Evolutionary conservation across 2,113 vertebrate species (phyloP).

Genomic region (Poeciliopsis prolifica): DNA sequence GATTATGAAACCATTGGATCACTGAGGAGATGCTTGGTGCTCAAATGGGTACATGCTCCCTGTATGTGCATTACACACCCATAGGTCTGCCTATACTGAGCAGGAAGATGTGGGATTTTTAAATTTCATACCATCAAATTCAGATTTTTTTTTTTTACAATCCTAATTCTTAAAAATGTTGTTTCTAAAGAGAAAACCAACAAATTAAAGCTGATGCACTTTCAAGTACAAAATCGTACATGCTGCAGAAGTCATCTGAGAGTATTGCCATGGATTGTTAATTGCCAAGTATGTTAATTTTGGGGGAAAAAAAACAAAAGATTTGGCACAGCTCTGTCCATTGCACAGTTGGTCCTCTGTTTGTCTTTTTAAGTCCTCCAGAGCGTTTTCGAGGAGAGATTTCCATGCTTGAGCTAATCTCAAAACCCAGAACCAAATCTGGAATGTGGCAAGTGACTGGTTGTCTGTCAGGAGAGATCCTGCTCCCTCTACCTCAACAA

Average conservation of each 20-base stretch:
- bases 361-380: slow-evolving; percentile 61
- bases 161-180: too few relatives aligned
- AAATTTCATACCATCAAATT: too few relatives aligned
- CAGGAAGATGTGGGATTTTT: too few relatives aligned
- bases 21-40: too few relatives aligned
- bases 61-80: too few relatives aligned
- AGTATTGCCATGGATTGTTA: slow-evolving; percentile 17
- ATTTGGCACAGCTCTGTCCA: slow-evolving; percentile 34
- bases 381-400: slow-evolving; percentile 61
- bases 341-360: slow-evolving; percentile 40
- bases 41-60: too few relatives aligned
- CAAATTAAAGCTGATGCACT: too few relatives aligned
- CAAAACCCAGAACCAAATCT: slow-evolving; percentile 71
- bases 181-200: too few relatives aligned
- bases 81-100: too few relatives aligned
- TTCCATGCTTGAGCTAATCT: slow-evolving; percentile 73
- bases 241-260: slow-evolving; percentile 12
- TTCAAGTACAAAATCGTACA: background rate
- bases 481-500: slow-evolving; percentile 69
- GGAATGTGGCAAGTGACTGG: slow-evolving; percentile 56
- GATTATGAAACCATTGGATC: too few relatives aligned
- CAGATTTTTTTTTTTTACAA: too few relatives aligned
- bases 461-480: slow-evolving; percentile 68
- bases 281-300: slow-evolving; percentile 3
- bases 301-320: background rate